Percentiles rank a stretch among this genome's conserved stretches.
Conservation (phyloP, 37 sponge, comb jelly and placozoan species). For the Haliclona indistincta region DNA sequence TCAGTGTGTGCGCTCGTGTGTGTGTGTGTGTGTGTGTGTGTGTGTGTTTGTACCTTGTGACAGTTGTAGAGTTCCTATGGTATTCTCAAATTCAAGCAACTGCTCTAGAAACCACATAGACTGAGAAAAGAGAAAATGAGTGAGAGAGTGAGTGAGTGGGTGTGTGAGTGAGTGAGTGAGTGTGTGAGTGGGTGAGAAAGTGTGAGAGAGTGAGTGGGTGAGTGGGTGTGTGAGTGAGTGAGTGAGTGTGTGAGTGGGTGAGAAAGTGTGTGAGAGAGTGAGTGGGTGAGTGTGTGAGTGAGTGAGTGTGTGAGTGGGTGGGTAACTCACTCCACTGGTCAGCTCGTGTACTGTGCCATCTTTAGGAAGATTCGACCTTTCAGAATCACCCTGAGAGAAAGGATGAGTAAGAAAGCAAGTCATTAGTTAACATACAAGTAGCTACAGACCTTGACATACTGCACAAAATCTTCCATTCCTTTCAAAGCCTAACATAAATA, state of each 20-base stretch:
- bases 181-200: neutral
- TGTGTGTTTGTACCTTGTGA: neutral
- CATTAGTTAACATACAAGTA: neutral
- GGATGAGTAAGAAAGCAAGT: neutral
- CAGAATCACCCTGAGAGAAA: constrained; percentile 71
- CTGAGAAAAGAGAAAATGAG: constrained; percentile 35
- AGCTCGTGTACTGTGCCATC: constrained; percentile 97
- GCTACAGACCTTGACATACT: constrained; percentile 32
- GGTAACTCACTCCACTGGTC: constrained; percentile 81
- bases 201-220: neutral
- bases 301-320: neutral
- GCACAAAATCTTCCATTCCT: constrained; percentile 42
- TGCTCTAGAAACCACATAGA: constrained; percentile 84
- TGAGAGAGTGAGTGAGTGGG: too few species aligned
- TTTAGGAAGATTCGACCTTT: constrained; percentile 85
- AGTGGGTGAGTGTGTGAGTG: too few species aligned
- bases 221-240: neutral
- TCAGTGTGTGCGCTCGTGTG: too few species aligned
- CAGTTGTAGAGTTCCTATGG: constrained; percentile 38
- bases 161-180: too few species aligned
- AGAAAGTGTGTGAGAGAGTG: too few species aligned
- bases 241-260: constrained; percentile 78
- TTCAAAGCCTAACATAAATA: neutral
- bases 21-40: too few species aligned
- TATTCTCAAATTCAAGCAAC: constrained; percentile 60